Evolutionary conservation across 2,888 invertebrate species (phyloP), one percentile per base, ranked within the genome.

Genomic region (Nemotelus pantherinus): DNA sequence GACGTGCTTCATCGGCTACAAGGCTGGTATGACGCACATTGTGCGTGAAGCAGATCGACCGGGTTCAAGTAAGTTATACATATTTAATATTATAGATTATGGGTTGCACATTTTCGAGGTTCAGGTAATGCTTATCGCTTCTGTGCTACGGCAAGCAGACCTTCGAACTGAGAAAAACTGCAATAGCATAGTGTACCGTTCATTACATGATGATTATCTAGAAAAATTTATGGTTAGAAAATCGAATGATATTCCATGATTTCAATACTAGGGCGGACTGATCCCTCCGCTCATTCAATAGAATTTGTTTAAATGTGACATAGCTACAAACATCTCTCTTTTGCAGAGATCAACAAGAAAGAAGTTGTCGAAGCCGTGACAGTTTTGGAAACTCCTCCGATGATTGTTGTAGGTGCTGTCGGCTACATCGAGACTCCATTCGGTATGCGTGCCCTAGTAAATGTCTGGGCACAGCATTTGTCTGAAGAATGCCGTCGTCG

Each of bases 1-100:
- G 80, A 99, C 99, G 1, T 96, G 98, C 68, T 99, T 99, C 87
- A 91, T 99, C 83, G 98, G 95, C 79, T 99, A 98, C 89, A 99
- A 99, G 88, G 99, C 99, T 86, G 99, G 99, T 87, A 99, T 99
- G 99, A 98, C 98, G 84, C 99, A 99, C 88, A 95, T 99, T 88
- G 95, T 99, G 7, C 92, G 99, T 83, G 99, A 99, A 89, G 98
- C 98, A 76, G 98, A 99, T 89, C 93, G 98, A 89, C 98, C 98
- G 85, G 98, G 98, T 81, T 99, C 98, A 88, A 98, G 97, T 98
- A 88, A 94, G 97, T 93, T 55, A 48, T 53, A 25, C 65, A 43
- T 44, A 44, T 72, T 25, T 25, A 25, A 25, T 25, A 25, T 25
- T 25, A 25, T 1, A 1, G 25, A 25, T 25, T 25, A 25, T 25